These are phyloP conservation scores for Troglohyphantes excavatus DNA, from an alignment of 2,888 invertebrate genomes.

Conservation along the genomic window DNA sequence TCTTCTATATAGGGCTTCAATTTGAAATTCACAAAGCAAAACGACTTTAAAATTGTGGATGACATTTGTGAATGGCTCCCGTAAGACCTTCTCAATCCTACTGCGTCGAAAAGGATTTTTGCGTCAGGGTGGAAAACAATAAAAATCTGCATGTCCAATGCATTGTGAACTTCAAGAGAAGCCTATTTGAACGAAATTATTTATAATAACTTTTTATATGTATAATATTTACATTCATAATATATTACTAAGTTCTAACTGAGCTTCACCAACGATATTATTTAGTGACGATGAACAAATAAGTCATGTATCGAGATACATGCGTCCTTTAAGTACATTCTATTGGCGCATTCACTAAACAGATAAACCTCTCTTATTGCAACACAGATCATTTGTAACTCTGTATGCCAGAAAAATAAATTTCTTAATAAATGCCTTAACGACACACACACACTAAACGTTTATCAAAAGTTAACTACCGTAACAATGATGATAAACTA, in stretches of 20 bases:
- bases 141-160: too few relatives aligned
- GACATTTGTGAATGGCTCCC: too few relatives aligned
- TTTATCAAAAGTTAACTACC: constrained; percentile 74
- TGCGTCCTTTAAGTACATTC: background rate
- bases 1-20: background rate
- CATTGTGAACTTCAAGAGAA: background rate
- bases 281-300: constrained; percentile 21
- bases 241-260: constrained; percentile 40
- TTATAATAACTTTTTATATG: background rate
- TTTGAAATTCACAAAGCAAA: constrained; percentile 37
- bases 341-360: background rate
- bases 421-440: constrained; percentile 39
- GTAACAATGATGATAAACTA: constrained; percentile 17
- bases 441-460: constrained; percentile 51
- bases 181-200: background rate
- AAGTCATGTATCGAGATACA: background rate
- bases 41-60: too few relatives aligned
- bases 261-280: constrained; percentile 38
- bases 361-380: constrained; percentile 19
- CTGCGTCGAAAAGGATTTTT: too few relatives aligned
- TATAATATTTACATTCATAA: constrained; percentile 31
- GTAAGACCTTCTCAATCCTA: too few relatives aligned
- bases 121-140: too few relatives aligned
- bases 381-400: constrained; percentile 42
- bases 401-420: constrained; percentile 62